Percentiles rank a stretch among this genome's conserved stretches.
Conservation (phyloP, 2,888 invertebrate genomes). For the Tubiluchus corallicola region DNA sequence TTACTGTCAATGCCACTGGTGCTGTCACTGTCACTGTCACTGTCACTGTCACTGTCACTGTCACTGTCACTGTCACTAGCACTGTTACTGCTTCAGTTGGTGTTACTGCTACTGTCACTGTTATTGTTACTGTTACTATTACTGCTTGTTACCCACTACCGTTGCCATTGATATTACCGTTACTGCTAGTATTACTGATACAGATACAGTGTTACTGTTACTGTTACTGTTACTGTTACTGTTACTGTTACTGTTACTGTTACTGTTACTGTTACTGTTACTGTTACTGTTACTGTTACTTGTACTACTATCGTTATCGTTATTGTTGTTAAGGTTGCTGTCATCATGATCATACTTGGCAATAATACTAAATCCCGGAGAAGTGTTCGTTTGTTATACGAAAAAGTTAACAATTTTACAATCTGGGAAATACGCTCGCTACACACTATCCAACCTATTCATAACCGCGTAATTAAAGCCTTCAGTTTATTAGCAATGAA, state of each 20-base stretch:
- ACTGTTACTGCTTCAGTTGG: no score
- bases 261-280: constrained; percentile 1
- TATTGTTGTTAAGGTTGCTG: not conserved
- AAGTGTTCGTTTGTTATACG: no score
- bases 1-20: not conserved
- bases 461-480: no score
- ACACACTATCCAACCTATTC: no score
- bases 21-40: constrained; percentile 1
- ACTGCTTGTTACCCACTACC: no score
- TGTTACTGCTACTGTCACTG: no score
- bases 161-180: not conserved
- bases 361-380: no score
- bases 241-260: constrained; percentile 1
- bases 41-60: constrained; percentile 1
- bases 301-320: not conserved
- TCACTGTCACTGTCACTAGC: no score
- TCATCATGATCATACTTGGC: not conserved
- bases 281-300: constrained; percentile 3
- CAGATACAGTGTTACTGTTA: not conserved
- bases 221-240: not conserved
- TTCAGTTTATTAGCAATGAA: no score
- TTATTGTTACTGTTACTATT: no score
- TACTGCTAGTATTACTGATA: not conserved
- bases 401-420: no score
- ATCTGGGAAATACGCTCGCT: no score